These are phyloP conservation scores for Melinaea marsaeus DNA, from an alignment of 2,888 invertebrate species.

Conservation along the genomic window DNA sequence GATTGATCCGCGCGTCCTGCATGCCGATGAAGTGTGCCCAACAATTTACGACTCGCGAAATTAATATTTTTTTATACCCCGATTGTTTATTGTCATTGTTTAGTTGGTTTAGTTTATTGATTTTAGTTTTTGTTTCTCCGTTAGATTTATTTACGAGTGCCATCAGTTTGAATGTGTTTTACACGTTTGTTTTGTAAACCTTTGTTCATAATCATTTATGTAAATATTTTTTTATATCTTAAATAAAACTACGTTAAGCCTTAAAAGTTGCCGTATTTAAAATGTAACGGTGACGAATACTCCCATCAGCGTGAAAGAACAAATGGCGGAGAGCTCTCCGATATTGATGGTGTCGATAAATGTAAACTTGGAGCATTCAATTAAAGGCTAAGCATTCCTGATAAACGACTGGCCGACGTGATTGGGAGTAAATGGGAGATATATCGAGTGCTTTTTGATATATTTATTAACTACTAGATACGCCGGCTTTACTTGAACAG, in stretches of 20 bases:
- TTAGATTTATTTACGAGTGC: not conserved
- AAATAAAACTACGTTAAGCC: slow-evolving; percentile 6
- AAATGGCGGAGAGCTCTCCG: slow-evolving; percentile 29
- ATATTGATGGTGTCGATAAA: slow-evolving; percentile 55
- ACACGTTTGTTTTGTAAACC: too few species aligned
- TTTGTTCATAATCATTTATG: not conserved
- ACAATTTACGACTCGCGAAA: slow-evolving; percentile 9
- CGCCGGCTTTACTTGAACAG: too few species aligned
- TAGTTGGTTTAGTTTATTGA: not conserved
- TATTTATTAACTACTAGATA: not conserved
- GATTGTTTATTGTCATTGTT: slow-evolving; percentile 4
- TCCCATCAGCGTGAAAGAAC: slow-evolving; percentile 26
- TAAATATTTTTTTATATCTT: not conserved
- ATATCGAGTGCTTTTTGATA: slow-evolving; percentile 33
- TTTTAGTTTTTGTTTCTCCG: too few species aligned
- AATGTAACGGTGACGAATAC: slow-evolving; percentile 27
- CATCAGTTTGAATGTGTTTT: not conserved
- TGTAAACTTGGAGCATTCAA: slow-evolving; percentile 54
- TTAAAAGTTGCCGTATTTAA: slow-evolving; percentile 29
- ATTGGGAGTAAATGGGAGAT: slow-evolving; percentile 18
- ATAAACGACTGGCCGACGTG: slow-evolving; percentile 31
- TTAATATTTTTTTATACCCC: slow-evolving; percentile 7
- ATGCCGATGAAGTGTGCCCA: slow-evolving; percentile 39
- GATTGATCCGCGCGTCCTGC: slow-evolving; percentile 47
- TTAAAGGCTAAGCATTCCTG: slow-evolving; percentile 53